These are phyloP conservation scores for Cyanoliseus patagonus DNA, from an alignment of 2,113 vertebrate species.

Conservation along the genomic window DNA sequence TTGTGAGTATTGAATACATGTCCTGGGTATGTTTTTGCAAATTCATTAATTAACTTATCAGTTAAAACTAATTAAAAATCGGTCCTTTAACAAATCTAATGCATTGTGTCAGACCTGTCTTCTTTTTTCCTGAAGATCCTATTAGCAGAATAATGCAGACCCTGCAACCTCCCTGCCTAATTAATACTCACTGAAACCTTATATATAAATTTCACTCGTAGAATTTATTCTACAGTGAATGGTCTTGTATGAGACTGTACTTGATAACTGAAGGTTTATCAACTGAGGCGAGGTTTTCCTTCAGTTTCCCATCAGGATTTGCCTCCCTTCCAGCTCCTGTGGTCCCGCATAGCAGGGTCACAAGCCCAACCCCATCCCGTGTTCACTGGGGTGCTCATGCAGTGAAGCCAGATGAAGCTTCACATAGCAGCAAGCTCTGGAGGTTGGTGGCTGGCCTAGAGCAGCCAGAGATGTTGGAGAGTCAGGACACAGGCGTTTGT, in stretches of 20 bases:
- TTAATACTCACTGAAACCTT: slow-evolving; percentile 13
- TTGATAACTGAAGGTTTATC: background rate
- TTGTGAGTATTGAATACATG: background rate
- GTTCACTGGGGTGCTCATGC: rapidly evolving
- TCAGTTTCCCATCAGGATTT: background rate
- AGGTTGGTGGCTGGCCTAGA: background rate
- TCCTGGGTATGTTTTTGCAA: slow-evolving; percentile 16
- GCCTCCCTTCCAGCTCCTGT: background rate
- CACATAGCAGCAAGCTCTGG: rapidly evolving
- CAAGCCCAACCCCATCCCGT: rapidly evolving
- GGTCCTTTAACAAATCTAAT: slow-evolving; percentile 37
- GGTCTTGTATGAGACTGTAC: background rate
- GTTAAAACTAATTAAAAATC: slow-evolving; percentile 53
- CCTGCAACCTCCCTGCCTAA: slow-evolving; percentile 46
- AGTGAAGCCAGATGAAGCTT: background rate
- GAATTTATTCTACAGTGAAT: background rate
- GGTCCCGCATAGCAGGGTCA: background rate
- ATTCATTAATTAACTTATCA: slow-evolving; percentile 64
- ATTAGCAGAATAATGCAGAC: slow-evolving; percentile 28
- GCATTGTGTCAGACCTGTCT: slow-evolving; percentile 41
- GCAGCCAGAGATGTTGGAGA: background rate
- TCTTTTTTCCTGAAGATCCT: slow-evolving; percentile 9
- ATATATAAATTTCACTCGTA: background rate
- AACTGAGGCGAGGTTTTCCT: background rate
- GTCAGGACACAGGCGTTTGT: rapidly evolving